Base-by-base conservation (phyloP, 1,140 invertebrate species). In the Dendroctonus valens region DNA sequence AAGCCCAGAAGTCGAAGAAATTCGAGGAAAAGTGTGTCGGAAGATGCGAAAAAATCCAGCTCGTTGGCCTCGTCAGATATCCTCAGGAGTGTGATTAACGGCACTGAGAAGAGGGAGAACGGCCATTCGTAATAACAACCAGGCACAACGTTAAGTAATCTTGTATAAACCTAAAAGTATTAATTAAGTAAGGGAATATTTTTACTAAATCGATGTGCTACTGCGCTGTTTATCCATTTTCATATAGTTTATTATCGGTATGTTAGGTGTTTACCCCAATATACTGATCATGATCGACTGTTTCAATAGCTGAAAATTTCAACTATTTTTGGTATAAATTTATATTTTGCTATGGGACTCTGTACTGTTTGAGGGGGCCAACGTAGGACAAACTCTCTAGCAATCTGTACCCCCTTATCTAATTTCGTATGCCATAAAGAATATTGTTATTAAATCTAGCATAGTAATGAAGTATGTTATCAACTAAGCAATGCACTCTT, bases 1-100 rank as follows among this genome's bases (percentile, higher is more conserved):
- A 75, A 73, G 68, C 65, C 70, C 0, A 50, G 70, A 7, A 73
- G 69, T 49, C 66, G 73, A 3, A 66, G 59, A 41, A 74, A 74
- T 53, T 74, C 71, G 7, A 61, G 74, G 46, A 74, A 73, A 67
- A 76, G 74, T 63, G 66, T 74, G 52, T 75, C 74, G 15, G 74
- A 76, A 69, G 74, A 75, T 46, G 65, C 57, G 44, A 62, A 65
- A 14, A 66, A 66, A 15, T 14, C 59, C 0, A 65, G 7, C 40
- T 11, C 7, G 15, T n/a, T 40, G 11, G 4, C 37, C 12, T 61
- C 26, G 15, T 54, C 53, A 7, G 59, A 61, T 15, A 61, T 61
- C 39, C 38, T 61, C 37, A 46, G 44, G 12, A 49, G 12, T 37
- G 12, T 59, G 38, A 59, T 49, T 7, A 48, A 38, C 7, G 42